Conservation (phyloP, 1,140 invertebrate species). For the Camponotus pennsylvanicus region DNA sequence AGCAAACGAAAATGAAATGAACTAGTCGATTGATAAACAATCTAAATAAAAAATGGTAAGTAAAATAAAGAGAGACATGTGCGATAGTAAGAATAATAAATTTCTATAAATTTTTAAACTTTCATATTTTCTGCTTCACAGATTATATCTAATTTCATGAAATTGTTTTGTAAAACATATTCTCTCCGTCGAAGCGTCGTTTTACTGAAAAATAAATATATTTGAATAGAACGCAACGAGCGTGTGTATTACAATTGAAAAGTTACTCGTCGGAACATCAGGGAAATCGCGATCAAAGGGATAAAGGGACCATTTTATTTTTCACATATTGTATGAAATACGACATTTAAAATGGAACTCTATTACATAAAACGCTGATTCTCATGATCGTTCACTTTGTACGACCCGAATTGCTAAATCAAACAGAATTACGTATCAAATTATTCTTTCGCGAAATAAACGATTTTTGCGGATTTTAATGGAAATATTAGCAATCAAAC, state of each 20-base stretch:
- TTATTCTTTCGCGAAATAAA: conserved; percentile 21
- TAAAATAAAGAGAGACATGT: background rate
- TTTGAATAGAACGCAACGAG: conserved; percentile 5
- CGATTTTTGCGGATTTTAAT: conserved; percentile 5
- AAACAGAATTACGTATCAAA: conserved; percentile 28
- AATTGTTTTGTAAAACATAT: conserved; percentile 19
- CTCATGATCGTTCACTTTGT: conserved; percentile 41
- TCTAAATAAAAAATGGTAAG: background rate
- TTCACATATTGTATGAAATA: conserved; percentile 33
- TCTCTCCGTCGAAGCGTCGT: background rate
- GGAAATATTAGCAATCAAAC: conserved; percentile 17
- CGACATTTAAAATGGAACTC: conserved; percentile 11
- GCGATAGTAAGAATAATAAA: background rate
- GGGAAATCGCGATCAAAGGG: conserved; percentile 34
- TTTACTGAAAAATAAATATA: conserved; percentile 45
- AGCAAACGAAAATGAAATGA: conserved; percentile 23
- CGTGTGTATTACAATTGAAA: conserved; percentile 50
- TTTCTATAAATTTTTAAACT: conserved; percentile 18
- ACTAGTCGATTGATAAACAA: background rate
- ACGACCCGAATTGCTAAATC: conserved; percentile 31
- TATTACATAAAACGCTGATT: background rate
- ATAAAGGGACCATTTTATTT: conserved; percentile 49
- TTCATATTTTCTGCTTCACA: background rate
- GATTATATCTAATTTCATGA: conserved; percentile 17
- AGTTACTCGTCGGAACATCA: conserved; percentile 1